phyloP scores from a whole-genome alignment of 2,888 invertebrate species.

The Aleiodes leptofemur region DNA sequence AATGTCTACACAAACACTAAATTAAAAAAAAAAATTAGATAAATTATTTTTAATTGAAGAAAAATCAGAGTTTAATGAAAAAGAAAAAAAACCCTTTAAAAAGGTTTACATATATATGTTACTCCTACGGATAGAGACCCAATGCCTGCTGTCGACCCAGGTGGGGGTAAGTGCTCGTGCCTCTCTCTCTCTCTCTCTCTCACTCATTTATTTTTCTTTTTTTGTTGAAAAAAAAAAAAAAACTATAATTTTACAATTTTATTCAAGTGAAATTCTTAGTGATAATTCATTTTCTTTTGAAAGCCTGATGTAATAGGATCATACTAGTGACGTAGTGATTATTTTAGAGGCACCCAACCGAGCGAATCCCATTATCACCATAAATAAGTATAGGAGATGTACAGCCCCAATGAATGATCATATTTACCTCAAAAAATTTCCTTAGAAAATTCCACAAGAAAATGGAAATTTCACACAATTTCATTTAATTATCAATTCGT shows the following conservation, averaged over 20 bases:
- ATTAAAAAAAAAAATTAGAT: conserved; percentile 10
- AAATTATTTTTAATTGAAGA: conserved; percentile 36
- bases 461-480: background rate
- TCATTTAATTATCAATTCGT: too few relatives aligned
- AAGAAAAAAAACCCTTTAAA: background rate
- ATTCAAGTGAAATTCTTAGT: background rate
- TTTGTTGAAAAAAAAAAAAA: background rate
- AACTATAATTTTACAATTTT: too few relatives aligned
- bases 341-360: conserved; percentile 45
- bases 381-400: conserved; percentile 14
- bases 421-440: background rate
- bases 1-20: conserved; percentile 26
- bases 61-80: background rate
- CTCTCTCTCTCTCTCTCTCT: conserved; percentile 32
- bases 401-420: background rate
- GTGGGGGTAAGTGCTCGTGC: conserved; percentile 72
- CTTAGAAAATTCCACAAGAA: background rate
- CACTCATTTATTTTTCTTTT: conserved; percentile 16
- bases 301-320: conserved; percentile 54
- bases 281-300: conserved; percentile 33
- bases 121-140: conserved; percentile 63
- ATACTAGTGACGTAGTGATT: conserved; percentile 47
- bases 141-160: conserved; percentile 72
- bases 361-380: conserved; percentile 17
- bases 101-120: conserved; percentile 39